Evolutionary conservation across 2,113 vertebrate genomes (phyloP).

Genomic region (Carassius carassius): DNA sequence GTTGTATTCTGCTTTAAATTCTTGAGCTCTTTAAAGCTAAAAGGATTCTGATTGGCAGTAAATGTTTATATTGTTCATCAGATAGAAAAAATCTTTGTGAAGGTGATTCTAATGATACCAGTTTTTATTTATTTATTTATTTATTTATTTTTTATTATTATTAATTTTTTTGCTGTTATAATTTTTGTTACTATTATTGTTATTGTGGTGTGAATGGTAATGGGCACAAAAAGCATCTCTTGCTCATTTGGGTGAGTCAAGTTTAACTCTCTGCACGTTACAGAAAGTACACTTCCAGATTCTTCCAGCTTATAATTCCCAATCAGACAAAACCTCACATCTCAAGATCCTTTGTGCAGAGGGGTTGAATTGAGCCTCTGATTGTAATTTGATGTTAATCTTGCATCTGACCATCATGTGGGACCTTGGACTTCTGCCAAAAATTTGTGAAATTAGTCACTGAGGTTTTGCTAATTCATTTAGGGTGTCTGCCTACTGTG

Average conservation of each 20-base stretch:
- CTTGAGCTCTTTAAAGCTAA: neutral
- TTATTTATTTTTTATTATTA: too few species aligned
- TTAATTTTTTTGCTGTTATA: too few species aligned
- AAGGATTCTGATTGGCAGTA: neutral
- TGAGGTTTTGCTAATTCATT: conserved; percentile 30
- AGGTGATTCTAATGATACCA: neutral
- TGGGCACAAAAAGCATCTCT: too few species aligned
- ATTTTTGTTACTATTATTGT: neutral
- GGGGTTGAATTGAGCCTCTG: neutral
- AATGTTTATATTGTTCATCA: neutral
- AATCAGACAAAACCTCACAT: neutral
- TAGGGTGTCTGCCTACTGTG: conserved; percentile 10
- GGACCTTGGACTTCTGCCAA: neutral
- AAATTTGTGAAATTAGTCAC: conserved; percentile 32
- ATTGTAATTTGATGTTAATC: conserved; percentile 35
- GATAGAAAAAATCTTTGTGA: neutral
- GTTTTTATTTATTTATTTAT: neutral
- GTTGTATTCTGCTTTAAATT: neutral
- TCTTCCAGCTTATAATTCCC: conserved; percentile 15
- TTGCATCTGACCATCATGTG: conserved; percentile 29
- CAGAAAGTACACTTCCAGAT: neutral
- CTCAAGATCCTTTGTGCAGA: neutral
- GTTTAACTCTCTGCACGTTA: neutral
- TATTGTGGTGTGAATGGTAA: neutral
- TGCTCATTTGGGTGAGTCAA: neutral